Percentiles rank a stretch among this genome's conserved stretches.
These are phyloP conservation scores for Eriocheir sinensis DNA, from an alignment of 1,140 invertebrate species.

Conservation along the genomic window DNA sequence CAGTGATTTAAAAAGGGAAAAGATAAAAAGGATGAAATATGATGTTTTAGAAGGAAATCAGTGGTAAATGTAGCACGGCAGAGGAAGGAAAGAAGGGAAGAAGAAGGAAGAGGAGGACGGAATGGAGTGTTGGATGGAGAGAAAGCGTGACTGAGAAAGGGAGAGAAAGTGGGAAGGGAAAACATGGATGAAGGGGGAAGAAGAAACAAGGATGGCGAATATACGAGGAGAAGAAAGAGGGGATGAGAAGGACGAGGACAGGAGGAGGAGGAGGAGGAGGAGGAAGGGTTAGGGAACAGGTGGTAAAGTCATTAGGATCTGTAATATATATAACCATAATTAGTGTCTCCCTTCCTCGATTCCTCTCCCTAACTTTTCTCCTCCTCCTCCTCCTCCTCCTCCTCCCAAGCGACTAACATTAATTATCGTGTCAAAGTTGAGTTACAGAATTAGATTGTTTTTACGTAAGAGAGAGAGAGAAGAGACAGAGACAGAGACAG, in stretches of 20 bases:
- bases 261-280: background rate
- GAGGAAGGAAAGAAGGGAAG: constrained; percentile 17
- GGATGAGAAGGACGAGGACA: background rate
- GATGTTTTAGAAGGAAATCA: too few relatives aligned
- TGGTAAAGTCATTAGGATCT: background rate
- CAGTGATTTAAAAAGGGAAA: too few relatives aligned
- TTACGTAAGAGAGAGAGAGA: background rate
- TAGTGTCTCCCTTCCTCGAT: too few relatives aligned
- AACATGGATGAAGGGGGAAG: background rate
- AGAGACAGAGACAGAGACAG: too few relatives aligned
- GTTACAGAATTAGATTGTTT: background rate
- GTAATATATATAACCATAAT: background rate
- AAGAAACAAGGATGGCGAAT: background rate
- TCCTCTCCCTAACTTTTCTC: background rate
- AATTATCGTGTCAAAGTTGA: background rate
- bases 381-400: background rate
- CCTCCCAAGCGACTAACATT: background rate
- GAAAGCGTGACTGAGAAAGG: background rate
- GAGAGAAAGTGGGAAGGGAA: background rate
- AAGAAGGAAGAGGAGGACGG: background rate
- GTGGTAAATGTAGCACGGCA: too few relatives aligned
- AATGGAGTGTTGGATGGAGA: background rate
- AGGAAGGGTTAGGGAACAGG: background rate
- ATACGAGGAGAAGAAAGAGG: background rate
- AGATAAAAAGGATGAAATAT: too few relatives aligned